Conservation (phyloP, 2,113 vertebrate genomes). For the Bubalus kerabau region DNA sequence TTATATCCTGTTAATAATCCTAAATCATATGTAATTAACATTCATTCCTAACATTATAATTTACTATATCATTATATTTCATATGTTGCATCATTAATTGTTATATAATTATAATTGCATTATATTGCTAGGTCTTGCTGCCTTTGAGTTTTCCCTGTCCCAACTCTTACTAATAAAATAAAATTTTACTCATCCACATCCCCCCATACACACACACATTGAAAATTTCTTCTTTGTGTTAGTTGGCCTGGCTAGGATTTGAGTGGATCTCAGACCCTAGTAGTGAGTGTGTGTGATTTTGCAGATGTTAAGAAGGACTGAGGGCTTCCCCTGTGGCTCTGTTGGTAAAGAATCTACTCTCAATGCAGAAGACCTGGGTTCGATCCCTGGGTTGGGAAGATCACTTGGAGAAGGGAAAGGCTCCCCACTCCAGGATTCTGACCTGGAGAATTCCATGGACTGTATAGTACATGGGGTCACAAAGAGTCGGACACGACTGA, state of each 20-base stretch:
- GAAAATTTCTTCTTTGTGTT: not conserved
- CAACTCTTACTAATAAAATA: not conserved
- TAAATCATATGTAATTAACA: not conserved
- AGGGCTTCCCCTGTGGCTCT: not conserved
- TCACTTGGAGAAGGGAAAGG: not conserved
- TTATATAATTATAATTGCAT: not conserved
- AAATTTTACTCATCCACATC: not conserved
- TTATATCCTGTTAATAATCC: not conserved
- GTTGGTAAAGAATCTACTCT: accelerated
- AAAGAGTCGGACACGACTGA: not conserved
- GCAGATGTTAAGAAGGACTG: not conserved
- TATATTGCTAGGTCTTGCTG: not conserved
- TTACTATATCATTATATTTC: not conserved
- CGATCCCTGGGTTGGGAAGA: not conserved
- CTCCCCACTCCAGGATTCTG: not conserved
- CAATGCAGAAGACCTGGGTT: not conserved
- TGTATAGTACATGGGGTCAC: not conserved
- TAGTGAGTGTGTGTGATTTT: not conserved
- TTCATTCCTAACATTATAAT: not conserved
- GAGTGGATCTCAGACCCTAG: not conserved
- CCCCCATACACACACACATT: not conserved
- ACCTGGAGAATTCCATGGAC: not conserved
- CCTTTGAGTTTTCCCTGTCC: not conserved
- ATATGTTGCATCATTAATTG: not conserved
- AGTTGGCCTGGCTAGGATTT: not conserved